A percentile compares a stretch with the other conserved stretches of the same genome.
Conservation (phyloP, 1,140 invertebrate genomes). For the Ephestia elutella region DNA sequence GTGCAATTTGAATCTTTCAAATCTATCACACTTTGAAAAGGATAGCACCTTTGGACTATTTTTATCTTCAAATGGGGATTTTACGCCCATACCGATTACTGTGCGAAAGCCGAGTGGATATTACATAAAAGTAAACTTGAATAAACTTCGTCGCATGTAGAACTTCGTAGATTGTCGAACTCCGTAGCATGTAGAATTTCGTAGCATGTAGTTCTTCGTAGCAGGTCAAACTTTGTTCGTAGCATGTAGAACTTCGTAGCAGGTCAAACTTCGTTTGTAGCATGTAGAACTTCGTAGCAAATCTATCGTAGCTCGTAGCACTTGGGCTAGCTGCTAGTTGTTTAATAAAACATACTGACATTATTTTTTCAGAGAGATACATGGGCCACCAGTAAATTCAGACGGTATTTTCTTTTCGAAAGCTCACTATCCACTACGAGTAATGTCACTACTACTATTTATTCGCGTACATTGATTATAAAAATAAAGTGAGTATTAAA, state of each 20-base stretch:
- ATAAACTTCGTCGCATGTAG: background rate
- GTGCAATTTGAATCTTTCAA: conserved; percentile 34
- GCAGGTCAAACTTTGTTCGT: too few species aligned
- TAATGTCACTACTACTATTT: conserved; percentile 40
- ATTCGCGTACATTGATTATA: conserved; percentile 36
- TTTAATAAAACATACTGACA: too few species aligned
- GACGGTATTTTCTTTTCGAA: conserved; percentile 42
- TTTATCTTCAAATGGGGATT: conserved; percentile 24
- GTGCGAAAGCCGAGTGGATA: conserved; percentile 38
- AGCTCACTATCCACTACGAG: conserved; percentile 29
- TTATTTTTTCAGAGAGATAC: conserved; percentile 37
- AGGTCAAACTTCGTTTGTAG: too few species aligned
- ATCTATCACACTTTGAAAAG: conserved; percentile 16
- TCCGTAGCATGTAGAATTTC: too few species aligned
- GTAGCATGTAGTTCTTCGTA: too few species aligned
- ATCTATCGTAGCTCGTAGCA: too few species aligned
- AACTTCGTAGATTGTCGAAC: too few species aligned
- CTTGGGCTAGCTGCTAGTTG: too few species aligned
- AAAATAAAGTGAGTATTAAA: conserved; percentile 32
- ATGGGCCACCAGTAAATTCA: conserved; percentile 44
- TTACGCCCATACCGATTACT: conserved; percentile 31
- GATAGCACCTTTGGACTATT: conserved; percentile 37
- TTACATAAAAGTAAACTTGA: conserved; percentile 35
- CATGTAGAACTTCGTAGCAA: too few species aligned
- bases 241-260: too few species aligned